These are phyloP conservation scores for Tipula confusa DNA, from an alignment of 2,888 invertebrate genomes.

Conservation along the genomic window DNA sequence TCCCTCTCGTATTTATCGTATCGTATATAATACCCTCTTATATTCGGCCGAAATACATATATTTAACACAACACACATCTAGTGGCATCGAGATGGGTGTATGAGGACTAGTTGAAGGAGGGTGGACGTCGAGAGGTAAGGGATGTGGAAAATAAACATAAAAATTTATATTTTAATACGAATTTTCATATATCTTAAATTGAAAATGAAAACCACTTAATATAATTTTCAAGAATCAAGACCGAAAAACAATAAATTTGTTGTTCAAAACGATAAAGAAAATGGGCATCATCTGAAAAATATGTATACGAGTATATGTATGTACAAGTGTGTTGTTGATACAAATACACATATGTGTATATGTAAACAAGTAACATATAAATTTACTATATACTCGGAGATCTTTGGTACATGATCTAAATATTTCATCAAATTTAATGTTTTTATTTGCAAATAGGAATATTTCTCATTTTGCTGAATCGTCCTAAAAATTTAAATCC, in stretches of 20 bases:
- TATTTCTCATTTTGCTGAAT: not conserved
- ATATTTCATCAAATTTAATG: slow-evolving; percentile 20
- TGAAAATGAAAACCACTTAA: slow-evolving; percentile 25
- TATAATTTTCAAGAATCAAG: slow-evolving; percentile 3
- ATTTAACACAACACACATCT: not conserved
- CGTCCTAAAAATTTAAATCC: slow-evolving; percentile 1
- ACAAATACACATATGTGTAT: not conserved
- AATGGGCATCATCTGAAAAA: not conserved
- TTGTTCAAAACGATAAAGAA: not conserved
- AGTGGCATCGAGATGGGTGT: too few species aligned
- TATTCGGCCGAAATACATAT: not conserved
- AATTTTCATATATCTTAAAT: slow-evolving; percentile 12
- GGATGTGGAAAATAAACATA: not conserved
- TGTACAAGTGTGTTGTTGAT: not conserved
- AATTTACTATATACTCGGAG: not conserved
- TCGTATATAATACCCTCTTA: not conserved
- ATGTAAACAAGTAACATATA: not conserved
- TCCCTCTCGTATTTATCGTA: too few species aligned
- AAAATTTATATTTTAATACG: slow-evolving; percentile 12
- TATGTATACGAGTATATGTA: not conserved
- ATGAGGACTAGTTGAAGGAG: not conserved
- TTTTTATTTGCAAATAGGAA: not conserved
- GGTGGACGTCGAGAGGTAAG: not conserved
- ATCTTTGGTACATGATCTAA: slow-evolving; percentile 20
- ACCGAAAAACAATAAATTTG: not conserved